Evolutionary conservation across 2,797 vertebrate genomes (phyloP), one percentile per base, ranked within the genome.

Genomic region (Hoplostethus mediterraneus): DNA sequence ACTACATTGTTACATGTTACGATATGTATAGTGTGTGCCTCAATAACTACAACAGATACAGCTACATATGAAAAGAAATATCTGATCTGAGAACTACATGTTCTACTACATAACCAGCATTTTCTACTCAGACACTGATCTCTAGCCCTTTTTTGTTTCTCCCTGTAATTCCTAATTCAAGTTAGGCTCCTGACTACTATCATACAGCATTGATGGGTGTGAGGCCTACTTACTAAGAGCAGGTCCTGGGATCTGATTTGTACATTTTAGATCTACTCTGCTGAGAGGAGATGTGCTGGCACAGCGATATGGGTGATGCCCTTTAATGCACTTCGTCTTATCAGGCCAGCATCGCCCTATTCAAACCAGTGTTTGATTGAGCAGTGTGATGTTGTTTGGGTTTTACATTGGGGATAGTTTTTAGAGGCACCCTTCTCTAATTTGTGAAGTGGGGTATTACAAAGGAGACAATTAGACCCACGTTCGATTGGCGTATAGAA

Each of bases 401-500:
- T 79, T 82, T 88, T 89, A 83, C 75, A 89, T 85, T 77, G 85
- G 62, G 63, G 84, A 83, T 69, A 84, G 83, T 90, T 90, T 81
- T 87, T 58, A 63, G 80, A 80, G 70, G 87, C 83, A 66, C 51
- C 25, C 14, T n/a, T 89, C 84, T 86, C 85, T 91, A 90, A 92
- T 92, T 90, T 88, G 90, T 85, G 87, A 90, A 92, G 87, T 89
- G 89, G 82, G 90, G 92, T 88, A 90, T 90, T 91, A 91, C 83
- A 89, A 84, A 86, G 77, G 81, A 90, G 91, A 93, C 91, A 90
- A 92, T 93, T 92, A 93, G 81, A 85, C 85, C 30, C 25, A 6
- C 61, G 59, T 91, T 93, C 91, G 91, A 92, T 93, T 90, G 84
- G 73, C 72, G 52, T 69, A 70, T 38, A 54, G 66, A 81, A 60